These are phyloP conservation scores for Alentia gelatinosa DNA, from an alignment of 2,888 invertebrate species.

Conservation along the genomic window DNA sequence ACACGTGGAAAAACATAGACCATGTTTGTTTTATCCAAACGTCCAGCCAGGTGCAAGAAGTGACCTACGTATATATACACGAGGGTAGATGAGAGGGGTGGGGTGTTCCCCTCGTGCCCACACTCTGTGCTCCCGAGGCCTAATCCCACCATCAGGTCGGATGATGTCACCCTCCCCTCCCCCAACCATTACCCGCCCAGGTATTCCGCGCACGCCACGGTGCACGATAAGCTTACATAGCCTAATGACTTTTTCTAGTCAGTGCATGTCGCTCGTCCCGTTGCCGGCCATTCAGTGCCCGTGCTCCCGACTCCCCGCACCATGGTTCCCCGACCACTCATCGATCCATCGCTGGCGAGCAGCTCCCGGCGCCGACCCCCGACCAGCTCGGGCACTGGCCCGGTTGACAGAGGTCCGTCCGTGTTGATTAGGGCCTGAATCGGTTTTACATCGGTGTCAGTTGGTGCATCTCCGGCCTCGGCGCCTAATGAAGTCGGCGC, in stretches of 20 bases:
- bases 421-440: slow-evolving; percentile 46
- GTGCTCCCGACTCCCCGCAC: too few species aligned
- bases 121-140: too few species aligned
- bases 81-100: too few species aligned
- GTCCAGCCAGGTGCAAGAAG: too few species aligned
- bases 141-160: background rate
- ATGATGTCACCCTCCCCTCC: background rate
- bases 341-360: slow-evolving; percentile 1
- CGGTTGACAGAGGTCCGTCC: slow-evolving; percentile 41
- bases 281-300: background rate
- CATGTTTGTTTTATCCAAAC: too few species aligned
- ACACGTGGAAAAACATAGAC: too few species aligned
- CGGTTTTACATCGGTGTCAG: slow-evolving; percentile 52
- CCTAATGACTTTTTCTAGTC: slow-evolving; percentile 48
- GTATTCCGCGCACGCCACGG: slow-evolving; percentile 12
- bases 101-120: too few species aligned
- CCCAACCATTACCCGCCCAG: background rate
- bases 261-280: slow-evolving; percentile 13
- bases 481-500: slow-evolving; percentile 29
- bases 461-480: slow-evolving; percentile 5
- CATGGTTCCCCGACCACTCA: slow-evolving; percentile 24
- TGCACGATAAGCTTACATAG: slow-evolving; percentile 28
- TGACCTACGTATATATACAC: too few species aligned
- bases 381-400: background rate
- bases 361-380: background rate